A percentile compares a stretch with the other conserved stretches of the same genome.
Conservation (phyloP, 2,797 vertebrate species). For the Moxostoma hubbsi region DNA sequence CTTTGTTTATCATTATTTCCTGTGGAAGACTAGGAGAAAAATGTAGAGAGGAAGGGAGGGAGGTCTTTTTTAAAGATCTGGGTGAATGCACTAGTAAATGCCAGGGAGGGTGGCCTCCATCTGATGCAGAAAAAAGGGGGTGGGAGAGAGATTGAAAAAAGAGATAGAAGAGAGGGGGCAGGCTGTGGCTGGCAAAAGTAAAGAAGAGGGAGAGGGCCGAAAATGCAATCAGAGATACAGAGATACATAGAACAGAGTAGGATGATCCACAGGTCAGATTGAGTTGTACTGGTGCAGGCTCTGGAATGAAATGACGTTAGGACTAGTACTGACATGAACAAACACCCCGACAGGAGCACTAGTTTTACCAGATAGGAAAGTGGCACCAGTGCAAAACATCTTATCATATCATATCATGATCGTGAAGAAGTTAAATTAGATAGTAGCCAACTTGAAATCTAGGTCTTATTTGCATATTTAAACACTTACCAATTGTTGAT, state of each 20-base stretch:
- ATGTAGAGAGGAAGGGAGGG: conserved; percentile 30
- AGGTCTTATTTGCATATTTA: background rate
- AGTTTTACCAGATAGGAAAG: conserved; percentile 36
- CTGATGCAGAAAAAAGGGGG: conserved; percentile 57
- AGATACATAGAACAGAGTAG: conserved; percentile 14
- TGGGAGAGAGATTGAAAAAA: conserved; percentile 37
- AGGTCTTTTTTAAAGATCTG: conserved; percentile 58
- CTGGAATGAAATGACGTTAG: conserved; percentile 45
- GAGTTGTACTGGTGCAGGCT: conserved; percentile 11
- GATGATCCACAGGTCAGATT: conserved; percentile 35
- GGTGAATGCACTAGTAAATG: conserved; percentile 65
- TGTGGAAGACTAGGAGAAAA: background rate
- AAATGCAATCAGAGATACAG: conserved; percentile 15
- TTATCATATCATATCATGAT: background rate
- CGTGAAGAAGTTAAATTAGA: background rate
- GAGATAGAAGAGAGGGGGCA: conserved; percentile 35
- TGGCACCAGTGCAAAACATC: background rate
- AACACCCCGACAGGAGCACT: conserved; percentile 54
- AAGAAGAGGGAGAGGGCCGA: conserved; percentile 21
- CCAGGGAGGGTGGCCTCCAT: conserved; percentile 68
- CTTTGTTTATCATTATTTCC: conserved; percentile 6
- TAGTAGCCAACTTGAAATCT: background rate
- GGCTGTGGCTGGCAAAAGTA: conserved; percentile 41
- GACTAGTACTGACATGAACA: conserved; percentile 73
- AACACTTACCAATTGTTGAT: conserved; percentile 90